Evolutionary conservation across 2,113 vertebrate species (phyloP), one percentile per base, ranked within the genome.

Genomic region (Rallus limicola): DNA sequence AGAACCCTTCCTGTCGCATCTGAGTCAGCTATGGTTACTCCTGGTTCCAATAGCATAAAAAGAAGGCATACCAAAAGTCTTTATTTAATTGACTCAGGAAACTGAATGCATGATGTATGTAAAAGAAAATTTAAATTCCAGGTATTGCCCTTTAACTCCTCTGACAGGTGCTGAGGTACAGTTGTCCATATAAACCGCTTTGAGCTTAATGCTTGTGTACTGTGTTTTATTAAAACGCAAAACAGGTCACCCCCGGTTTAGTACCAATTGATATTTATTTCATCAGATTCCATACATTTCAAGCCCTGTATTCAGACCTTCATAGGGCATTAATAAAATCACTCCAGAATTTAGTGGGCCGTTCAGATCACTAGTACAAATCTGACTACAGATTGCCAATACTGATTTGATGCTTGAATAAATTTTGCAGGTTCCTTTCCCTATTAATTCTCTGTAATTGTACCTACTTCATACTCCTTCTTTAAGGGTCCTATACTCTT

Each of bases 301-400:
- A 96, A 90, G 50, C 92, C 93, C 95, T 98, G n/a, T 98, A 97
- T 98, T 98, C 98, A 98, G 98, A 98, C 97, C 97, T 97, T 86
- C 31, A 26, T 62, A 60, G 46, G 50, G 53, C 80, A 71, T 53
- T 40, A 76, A 67, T 40, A 85, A 69, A 53, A 40, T n/a, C 38
- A 40, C 31, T 90, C 34, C 38, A 58, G 64, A n/a, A 88, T 46
- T 65, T 56, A 65, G 36, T 52, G 52, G 58, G 31, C 46, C 58
- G 7, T 65, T 74, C 31, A 69, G 59, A 21, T 69, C 31, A 34
- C 50, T 62, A 15, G 17, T 48, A 58, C 26, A 60, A 77, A 88
- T 85, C 56, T 90, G 50, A 59, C 42, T 72, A 18, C 34, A 55
- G 19, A 15, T 6, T 1, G 5, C 18, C 60, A 26, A 25, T 53